Base-by-base conservation (phyloP, 2,797 vertebrate genomes). In the Glyptemys insculpta region DNA sequence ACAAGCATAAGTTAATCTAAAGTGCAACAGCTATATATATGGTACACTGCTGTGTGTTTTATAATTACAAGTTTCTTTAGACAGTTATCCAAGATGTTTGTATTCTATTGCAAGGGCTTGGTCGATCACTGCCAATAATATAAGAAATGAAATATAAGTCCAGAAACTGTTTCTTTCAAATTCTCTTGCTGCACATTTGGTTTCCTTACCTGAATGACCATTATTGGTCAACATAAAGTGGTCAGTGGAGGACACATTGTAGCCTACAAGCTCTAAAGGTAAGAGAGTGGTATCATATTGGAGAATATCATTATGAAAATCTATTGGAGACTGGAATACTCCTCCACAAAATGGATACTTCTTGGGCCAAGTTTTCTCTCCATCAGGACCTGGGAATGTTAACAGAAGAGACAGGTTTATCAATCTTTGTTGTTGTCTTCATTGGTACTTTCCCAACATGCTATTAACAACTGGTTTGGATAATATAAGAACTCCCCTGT, bases 251-350 rank as follows among this genome's bases (percentile, higher is more conserved):
- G 98, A 97, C 89, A 99, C 97, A 1, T 99, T 98, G 96, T 99
- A 99, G 96, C 99, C 99, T 82, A 98, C 98, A 88, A 99, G 97
- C 89, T 98, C 98, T 44, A 99, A 97, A 49, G 99, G 99, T 15
- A 85, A 68, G 52, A 99, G 97, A 62, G 97, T 97, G n/a, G 99
- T 98, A 81, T 99, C 98, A 1, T 99, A 99, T 92, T 98, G 98
- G n/a, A 99, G 98, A 93, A 99, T 98, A 37, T 98, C 98, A 4
- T 98, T 93, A 52, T 98, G 98, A 83, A 99, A 98, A 98, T 99
- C 98, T 81, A 99, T 99, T 0, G 99, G 99, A 0, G 99, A 99
- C 96, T 99, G 99, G 93, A 99, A 98, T 3, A 98, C 91, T 80
- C 99, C 99, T 41, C 99, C 99, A 89, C 99, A 99, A 34, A 98